phyloP scores from a whole-genome alignment of 92 coral and sea anemone genomes.

The Nematostella vectensis region DNA sequence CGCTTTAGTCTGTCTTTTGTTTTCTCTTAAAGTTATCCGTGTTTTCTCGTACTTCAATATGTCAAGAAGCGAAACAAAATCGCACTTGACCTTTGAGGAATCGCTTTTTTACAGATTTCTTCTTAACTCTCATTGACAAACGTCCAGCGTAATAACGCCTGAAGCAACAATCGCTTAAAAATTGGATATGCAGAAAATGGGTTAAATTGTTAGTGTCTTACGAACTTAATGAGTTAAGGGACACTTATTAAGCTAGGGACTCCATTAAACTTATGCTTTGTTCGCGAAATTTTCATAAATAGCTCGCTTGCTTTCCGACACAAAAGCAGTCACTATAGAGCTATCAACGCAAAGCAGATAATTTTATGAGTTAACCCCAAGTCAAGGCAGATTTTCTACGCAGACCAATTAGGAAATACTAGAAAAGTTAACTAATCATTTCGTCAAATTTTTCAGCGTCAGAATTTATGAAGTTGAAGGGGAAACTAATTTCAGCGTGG shows the following conservation, averaged over 20 bases:
- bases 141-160: not conserved
- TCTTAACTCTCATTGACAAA: not conserved
- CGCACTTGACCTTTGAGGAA: not conserved
- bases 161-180: not conserved
- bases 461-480: not conserved
- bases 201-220: not conserved
- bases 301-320: not conserved
- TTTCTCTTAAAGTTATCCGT: not conserved
- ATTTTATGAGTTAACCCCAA: no score
- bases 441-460: no score
- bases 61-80: not conserved
- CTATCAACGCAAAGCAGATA: not conserved
- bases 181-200: not conserved
- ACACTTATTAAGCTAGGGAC: not conserved
- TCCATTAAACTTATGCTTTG: not conserved
- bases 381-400: no score
- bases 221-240: not conserved
- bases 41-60: not conserved
- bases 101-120: not conserved
- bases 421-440: no score
- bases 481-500: slow-evolving; percentile 16
- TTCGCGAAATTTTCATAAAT: not conserved
- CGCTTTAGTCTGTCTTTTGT: not conserved
- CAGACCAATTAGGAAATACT: no score
- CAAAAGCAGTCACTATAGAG: not conserved